Conservation (phyloP, 2,797 vertebrate species). For the Sciurus vulgaris region DNA sequence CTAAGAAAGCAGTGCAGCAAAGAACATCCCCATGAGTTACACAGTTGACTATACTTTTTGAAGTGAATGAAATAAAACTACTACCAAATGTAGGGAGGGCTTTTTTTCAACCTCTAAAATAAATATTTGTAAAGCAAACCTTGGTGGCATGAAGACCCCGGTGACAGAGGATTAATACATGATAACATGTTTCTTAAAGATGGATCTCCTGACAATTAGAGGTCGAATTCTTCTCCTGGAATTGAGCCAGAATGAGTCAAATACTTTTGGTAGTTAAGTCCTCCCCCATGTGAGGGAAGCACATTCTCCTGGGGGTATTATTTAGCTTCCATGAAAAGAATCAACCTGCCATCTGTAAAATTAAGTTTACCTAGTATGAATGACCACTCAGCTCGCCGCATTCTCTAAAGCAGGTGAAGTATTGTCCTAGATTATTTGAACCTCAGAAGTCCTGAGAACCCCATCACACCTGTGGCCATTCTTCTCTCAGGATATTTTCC, state of each 20-base stretch:
- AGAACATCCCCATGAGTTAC: neutral
- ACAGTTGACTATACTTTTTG: neutral
- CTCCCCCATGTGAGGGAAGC: neutral
- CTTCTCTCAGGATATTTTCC: neutral
- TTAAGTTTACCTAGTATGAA: neutral
- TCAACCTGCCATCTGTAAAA: neutral
- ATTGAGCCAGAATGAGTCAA: conserved; percentile 1
- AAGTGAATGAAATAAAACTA: conserved; percentile 67
- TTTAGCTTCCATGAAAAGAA: conserved; percentile 7
- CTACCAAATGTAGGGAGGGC: conserved; percentile 19
- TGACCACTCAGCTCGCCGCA: neutral
- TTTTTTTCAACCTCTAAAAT: conserved; percentile 68
- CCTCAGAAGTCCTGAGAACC: neutral
- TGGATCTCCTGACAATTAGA: conserved; percentile 69
- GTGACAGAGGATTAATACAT: conserved; percentile 65
- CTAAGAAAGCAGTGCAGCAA: neutral
- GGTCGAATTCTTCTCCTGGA: conserved; percentile 46
- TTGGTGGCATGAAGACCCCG: conserved; percentile 12
- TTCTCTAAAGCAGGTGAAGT: neutral
- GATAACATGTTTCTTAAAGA: conserved; percentile 61
- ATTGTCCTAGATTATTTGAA: neutral
- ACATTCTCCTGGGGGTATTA: neutral
- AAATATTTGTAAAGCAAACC: conserved; percentile 68
- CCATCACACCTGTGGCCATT: neutral
- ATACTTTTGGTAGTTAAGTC: conserved; percentile 14